These are phyloP conservation scores for Squalus acanthias DNA, from an alignment of 2,797 vertebrate genomes.

Conservation along the genomic window DNA sequence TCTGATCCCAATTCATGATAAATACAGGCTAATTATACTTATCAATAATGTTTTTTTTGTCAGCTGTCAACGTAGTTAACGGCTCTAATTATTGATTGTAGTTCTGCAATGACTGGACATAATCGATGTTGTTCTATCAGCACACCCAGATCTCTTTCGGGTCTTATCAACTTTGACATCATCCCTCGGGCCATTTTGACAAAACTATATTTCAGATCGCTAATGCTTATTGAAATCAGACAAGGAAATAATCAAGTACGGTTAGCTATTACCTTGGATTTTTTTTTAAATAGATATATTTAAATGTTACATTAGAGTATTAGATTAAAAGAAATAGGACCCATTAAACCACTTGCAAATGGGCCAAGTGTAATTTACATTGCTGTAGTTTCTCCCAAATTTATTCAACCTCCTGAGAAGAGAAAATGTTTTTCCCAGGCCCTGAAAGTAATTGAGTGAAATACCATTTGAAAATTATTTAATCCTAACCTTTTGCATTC, in stretches of 20 bases:
- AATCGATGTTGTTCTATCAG: neutral
- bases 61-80: neutral
- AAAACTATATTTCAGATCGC: neutral
- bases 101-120: neutral
- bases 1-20: neutral
- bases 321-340: neutral
- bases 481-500: neutral
- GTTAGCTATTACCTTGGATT: no score
- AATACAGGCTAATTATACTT: neutral
- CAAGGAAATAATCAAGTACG: no score
- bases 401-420: neutral
- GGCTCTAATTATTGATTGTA: neutral
- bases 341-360: neutral
- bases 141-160: no score
- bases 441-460: neutral
- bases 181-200: neutral
- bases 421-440: neutral
- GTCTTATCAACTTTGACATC: neutral
- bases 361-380: neutral
- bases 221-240: no score
- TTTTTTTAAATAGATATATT: no score
- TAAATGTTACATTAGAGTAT: neutral
- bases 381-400: neutral
- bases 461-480: neutral
- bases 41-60: neutral